Conservation (phyloP, 2,113 vertebrate species). For the Aegithalos caudatus region DNA sequence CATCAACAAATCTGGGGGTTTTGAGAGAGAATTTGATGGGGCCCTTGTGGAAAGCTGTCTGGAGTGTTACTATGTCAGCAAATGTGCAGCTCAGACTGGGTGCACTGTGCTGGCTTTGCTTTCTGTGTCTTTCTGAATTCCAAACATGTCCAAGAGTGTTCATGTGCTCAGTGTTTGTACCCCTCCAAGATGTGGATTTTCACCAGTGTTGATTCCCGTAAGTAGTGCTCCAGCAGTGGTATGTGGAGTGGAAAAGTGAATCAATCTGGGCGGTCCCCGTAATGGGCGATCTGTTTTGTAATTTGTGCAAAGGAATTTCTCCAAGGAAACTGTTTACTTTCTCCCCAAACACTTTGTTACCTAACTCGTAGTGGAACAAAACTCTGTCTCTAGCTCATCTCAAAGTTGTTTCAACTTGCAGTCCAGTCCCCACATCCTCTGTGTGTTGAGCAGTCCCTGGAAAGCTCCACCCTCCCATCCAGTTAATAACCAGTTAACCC, state of each 20-base stretch:
- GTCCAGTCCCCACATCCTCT: slow-evolving; percentile 2
- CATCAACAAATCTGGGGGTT: not conserved
- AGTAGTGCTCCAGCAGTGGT: not conserved
- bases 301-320: slow-evolving; percentile 11
- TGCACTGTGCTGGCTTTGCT: not conserved
- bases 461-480: slow-evolving; percentile 48
- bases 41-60: not conserved
- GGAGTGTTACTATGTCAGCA: not conserved
- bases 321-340: slow-evolving; percentile 52
- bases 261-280: not conserved
- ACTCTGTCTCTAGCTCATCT: not conserved
- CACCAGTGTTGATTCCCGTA: not conserved
- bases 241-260: slow-evolving; percentile 31
- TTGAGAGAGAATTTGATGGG: not conserved
- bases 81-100: not conserved
- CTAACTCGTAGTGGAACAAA: not conserved
- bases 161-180: not conserved
- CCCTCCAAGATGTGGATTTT: not conserved
- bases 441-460: not conserved
- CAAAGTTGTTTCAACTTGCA: slow-evolving; percentile 9
- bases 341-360: slow-evolving; percentile 31
- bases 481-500: not conserved
- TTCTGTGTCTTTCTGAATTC: not conserved
- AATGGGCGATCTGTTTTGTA: not conserved
- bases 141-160: accelerated